Percentiles rank a stretch among this genome's conserved stretches.
Evolutionary conservation across 23 tunicate genomes (phyloP).

Genomic region (Phallusia fumigata): DNA sequence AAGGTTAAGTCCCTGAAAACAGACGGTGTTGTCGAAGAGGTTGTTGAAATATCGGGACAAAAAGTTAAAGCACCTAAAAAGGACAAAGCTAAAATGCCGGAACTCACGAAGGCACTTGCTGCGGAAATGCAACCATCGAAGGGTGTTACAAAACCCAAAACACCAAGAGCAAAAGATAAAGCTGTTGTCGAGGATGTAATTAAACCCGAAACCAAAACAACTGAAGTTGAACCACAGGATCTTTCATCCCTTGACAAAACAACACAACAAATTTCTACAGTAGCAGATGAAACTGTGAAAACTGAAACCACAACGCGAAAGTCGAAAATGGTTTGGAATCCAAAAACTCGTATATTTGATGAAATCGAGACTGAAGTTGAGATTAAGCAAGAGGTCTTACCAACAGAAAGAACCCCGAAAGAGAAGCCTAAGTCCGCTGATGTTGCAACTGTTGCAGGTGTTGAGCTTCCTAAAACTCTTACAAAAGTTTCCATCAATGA

Average conservation of each 20-base stretch:
- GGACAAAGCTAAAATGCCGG: no score
- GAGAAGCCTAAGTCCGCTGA: background rate
- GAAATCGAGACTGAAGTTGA: slow-evolving; percentile 19
- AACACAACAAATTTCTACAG: background rate
- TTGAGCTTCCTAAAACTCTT: no score
- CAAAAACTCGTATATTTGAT: slow-evolving; percentile 48
- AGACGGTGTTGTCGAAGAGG: no score
- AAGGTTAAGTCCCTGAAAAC: no score
- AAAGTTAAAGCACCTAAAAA: no score
- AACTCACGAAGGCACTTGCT: background rate
- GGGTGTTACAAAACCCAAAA: background rate
- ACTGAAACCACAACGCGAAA: slow-evolving; percentile 2
- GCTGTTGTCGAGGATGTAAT: background rate
- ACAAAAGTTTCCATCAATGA: no score
- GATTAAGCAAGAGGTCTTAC: background rate
- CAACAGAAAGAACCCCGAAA: background rate
- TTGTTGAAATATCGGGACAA: no score
- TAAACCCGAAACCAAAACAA: background rate
- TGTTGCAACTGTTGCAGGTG: no score
- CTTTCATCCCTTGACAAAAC: background rate
- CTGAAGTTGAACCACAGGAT: background rate
- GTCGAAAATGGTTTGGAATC: slow-evolving; percentile 41
- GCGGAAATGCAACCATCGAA: background rate
- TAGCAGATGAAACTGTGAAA: background rate
- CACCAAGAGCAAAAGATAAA: no score